phyloP scores from a whole-genome alignment of 92 coral and sea anemone species.

The Palythoa grandis region DNA sequence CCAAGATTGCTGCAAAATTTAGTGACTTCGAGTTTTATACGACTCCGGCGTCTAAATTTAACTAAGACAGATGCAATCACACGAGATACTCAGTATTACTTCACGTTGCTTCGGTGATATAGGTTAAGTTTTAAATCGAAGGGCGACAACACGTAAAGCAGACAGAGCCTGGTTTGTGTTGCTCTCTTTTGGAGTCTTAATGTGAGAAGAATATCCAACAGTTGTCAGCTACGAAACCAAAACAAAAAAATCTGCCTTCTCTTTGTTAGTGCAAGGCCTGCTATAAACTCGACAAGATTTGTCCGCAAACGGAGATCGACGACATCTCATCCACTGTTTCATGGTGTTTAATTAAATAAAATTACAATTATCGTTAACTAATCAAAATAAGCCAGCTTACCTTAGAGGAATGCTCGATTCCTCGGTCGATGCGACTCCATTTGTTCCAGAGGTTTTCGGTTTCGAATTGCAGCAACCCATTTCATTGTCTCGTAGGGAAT shows the following conservation, averaged over 20 bases:
- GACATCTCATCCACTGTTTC: not conserved
- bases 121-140: too few species aligned
- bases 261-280: not conserved
- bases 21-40: not conserved
- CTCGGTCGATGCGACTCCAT: constrained; percentile 50
- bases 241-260: not conserved
- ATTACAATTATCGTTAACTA: too few species aligned
- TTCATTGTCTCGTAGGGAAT: constrained; percentile 23
- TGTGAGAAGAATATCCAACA: not conserved
- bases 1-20: constrained; percentile 2
- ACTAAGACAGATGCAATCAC: not conserved
- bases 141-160: too few species aligned
- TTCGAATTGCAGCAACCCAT: constrained; percentile 86
- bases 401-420: constrained; percentile 56
- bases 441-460: constrained; percentile 56
- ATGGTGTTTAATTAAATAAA: not conserved
- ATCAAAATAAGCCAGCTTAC: constrained; percentile 35
- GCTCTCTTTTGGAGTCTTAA: too few species aligned
- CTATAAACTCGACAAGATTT: not conserved
- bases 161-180: too few species aligned
- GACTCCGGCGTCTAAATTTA: not conserved
- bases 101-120: too few species aligned
- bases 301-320: constrained; percentile 16
- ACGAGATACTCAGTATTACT: not conserved
- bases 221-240: not conserved